Base-by-base conservation (phyloP, 2,888 invertebrate species). In the Nomada ruficornis region DNA sequence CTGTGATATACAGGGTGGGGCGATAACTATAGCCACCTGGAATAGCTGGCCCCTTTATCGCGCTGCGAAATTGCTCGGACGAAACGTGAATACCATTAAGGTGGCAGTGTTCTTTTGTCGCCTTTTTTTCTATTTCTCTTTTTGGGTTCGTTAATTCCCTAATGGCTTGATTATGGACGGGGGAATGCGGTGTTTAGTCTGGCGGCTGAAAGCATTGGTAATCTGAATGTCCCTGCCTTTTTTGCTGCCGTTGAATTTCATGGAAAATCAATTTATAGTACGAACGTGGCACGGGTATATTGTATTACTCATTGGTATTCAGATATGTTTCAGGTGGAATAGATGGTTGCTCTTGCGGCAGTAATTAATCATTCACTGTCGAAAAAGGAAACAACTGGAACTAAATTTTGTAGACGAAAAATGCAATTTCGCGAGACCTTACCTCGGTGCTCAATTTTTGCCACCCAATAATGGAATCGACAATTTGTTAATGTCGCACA, bases 1-100 rank as follows among this genome's bases (percentile, higher is more conserved):
- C 76, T 18, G 55, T 63, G 64, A 63, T 73, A 70, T 73, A 83
- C 62, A 75, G 64, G 57, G 70, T 59, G 70, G 50, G 52, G 50
- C 59, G 73, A 81, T 57, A 65, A 80, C 82, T 64, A 60, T 23
- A 23, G 55, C 60, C 69, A 29, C 44, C 60, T 57, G 57, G 23
- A 82, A 82, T 60, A 68, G 54, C 29, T 13, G 52, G 29, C 4
- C 47, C 18, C 62, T 78, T 44, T 71, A 65, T 55, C 50, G 47
- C 36, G 2, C 20, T 2, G 64, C n/a, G 47, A 63, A 74, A 74
- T 69, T 69, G 54, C 59, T 69, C 11, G 57, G 64, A 47, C 60
- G 42, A 67, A 62, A 60, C 55, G 62, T 13, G 80, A 80, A 80
- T 62, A 70, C 54, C 60, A 65, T 65, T 64, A 29, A 42, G 2